Conservation (phyloP, 2,888 invertebrate genomes). For the Trimorus sp. region DNA sequence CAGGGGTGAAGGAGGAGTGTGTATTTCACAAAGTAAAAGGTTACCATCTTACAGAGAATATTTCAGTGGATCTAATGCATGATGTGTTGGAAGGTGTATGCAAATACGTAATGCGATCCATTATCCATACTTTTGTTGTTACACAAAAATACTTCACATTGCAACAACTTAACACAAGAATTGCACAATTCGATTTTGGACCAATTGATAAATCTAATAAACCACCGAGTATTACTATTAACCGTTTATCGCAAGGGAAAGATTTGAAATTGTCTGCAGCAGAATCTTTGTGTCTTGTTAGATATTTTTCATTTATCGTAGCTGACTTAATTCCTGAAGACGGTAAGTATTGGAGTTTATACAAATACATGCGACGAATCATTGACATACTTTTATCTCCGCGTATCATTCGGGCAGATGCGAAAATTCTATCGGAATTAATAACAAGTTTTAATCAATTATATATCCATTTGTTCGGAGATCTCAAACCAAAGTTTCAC, state of each 20-base stretch:
- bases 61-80: slow-evolving; percentile 29
- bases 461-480: slow-evolving; percentile 10
- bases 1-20: slow-evolving; percentile 28
- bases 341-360: slow-evolving; percentile 13
- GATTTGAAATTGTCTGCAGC: slow-evolving; percentile 29
- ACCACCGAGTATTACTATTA: slow-evolving; percentile 5
- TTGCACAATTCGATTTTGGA: slow-evolving; percentile 16
- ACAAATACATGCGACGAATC: slow-evolving; percentile 12
- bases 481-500: slow-evolving; percentile 26
- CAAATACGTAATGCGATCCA: slow-evolving; percentile 10
- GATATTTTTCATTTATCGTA: slow-evolving; percentile 25
- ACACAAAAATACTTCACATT: slow-evolving; percentile 21
- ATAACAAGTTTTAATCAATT: slow-evolving; percentile 16
- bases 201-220: slow-evolving; percentile 10
- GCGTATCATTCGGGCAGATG: slow-evolving; percentile 8
- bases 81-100: slow-evolving; percentile 10
- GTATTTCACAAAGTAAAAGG: slow-evolving; percentile 20
- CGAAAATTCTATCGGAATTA: slow-evolving; percentile 1
- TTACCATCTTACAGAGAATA: slow-evolving; percentile 29
- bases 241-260: slow-evolving; percentile 12
- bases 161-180: slow-evolving; percentile 13
- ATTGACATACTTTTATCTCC: slow-evolving; percentile 20
- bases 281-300: slow-evolving; percentile 19
- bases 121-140: slow-evolving; percentile 22
- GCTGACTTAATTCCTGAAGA: slow-evolving; percentile 1